Evolutionary conservation across 2,888 invertebrate genomes (phyloP), one percentile per base, ranked within the genome.

Genomic region (Coleophora deauratella): DNA sequence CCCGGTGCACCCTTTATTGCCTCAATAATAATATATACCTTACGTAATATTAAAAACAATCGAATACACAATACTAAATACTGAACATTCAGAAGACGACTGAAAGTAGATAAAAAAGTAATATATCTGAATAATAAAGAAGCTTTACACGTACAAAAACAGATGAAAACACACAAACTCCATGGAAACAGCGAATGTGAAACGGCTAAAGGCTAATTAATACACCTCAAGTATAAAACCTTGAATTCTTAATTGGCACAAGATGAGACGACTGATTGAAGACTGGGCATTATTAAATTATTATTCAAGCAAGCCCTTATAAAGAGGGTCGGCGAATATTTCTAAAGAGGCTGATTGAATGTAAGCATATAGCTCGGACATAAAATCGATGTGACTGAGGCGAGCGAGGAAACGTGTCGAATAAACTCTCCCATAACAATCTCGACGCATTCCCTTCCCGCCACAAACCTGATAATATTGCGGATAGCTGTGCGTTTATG

Each of bases 1-100:
- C 72, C 66, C 64, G 54, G 62, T 59, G 72, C 75, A 65, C 72
- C 70, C 74, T 74, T 68, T 71, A 66, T 68, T 69, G 70, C 70
- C 64, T 71, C 69, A 73, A 72, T 79, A 67, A 71, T 69, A 66
- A 64, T 67, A 57, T 66, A 62, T 57, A 50, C 43, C 6, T 21
- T 21, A 21, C 21, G 6, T 21, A 21, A 21, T 21, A 21, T 21
- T 3, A 21, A 21, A 21, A 4, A 36, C 15, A 10, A 35, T 35
- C 15, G 35, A 35, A 35, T 35, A 35, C 9, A 33, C 4, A 7
- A 12, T 33, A 33, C 11, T n/a, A 33, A 33, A 4, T 31, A 33
- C 6, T 21, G 6, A 21, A 21, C 21, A 21, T 21, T 21, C 21
- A 3, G 21, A 21, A 21, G 6, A 21, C 3, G 21, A 21, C 21